These are phyloP conservation scores for Cataglyphis cursor DNA, from an alignment of 2,888 invertebrate species.

Conservation along the genomic window DNA sequence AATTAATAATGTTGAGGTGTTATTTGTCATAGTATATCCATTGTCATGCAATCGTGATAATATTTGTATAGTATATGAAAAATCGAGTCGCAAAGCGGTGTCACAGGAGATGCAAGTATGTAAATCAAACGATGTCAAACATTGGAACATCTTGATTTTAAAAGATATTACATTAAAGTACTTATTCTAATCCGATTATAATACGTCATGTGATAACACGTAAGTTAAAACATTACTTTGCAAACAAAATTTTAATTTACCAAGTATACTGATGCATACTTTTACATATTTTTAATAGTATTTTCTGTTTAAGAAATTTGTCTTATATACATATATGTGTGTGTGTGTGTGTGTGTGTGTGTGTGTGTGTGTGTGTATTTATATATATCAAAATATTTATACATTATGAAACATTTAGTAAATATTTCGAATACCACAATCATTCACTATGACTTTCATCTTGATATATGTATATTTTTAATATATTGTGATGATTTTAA, in stretches of 20 bases:
- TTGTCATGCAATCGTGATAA: slow-evolving; percentile 75
- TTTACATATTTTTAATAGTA: not conserved
- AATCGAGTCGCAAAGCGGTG: slow-evolving; percentile 64
- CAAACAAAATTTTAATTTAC: not conserved
- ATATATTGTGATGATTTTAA: not conserved
- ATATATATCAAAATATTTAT: too few relatives aligned
- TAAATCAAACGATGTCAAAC: not conserved
- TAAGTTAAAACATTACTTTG: not conserved
- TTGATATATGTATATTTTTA: not conserved
- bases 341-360: too few relatives aligned
- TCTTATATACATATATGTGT: not conserved
- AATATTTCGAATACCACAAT: not conserved
- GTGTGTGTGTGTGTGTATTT: too few relatives aligned
- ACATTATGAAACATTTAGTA: not conserved
- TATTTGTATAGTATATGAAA: slow-evolving; percentile 71
- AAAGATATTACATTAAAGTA: not conserved
- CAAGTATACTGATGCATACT: not conserved
- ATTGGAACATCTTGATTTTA: not conserved
- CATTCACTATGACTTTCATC: too few relatives aligned
- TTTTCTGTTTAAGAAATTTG: not conserved
- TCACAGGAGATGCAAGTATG: slow-evolving; percentile 39
- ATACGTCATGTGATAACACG: not conserved
- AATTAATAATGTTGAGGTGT: slow-evolving; percentile 76
- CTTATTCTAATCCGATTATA: not conserved
- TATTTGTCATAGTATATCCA: slow-evolving; percentile 77